Evolutionary conservation across 2,888 invertebrate genomes (phyloP).

Genomic region (Panzeria rudis): DNA sequence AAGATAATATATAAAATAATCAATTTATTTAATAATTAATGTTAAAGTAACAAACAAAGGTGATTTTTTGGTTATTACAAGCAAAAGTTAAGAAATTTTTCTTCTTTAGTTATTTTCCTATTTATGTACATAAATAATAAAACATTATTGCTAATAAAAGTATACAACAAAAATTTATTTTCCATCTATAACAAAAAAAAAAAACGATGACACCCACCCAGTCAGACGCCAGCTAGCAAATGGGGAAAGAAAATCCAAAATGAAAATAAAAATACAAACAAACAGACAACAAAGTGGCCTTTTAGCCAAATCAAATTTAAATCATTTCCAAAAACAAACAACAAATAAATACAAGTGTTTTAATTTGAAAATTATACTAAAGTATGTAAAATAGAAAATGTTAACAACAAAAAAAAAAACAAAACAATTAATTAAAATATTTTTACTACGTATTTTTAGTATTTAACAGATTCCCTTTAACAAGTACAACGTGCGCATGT

Average conservation of each 20-base stretch:
- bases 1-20: not conserved
- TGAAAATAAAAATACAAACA: conserved; percentile 40
- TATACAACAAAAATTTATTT: conserved; percentile 39
- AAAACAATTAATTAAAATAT: conserved; percentile 11
- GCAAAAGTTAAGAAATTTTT: not conserved
- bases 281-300: conserved; percentile 15
- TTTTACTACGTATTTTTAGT: not conserved
- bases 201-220: conserved; percentile 66
- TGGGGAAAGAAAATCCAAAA: conserved; percentile 39
- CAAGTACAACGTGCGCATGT: conserved; percentile 70
- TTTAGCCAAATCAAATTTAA: conserved; percentile 35
- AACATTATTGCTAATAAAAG: conserved; percentile 14
- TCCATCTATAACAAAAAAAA: not conserved
- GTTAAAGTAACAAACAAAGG: not conserved
- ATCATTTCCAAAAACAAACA: conserved; percentile 23
- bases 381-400: not conserved
- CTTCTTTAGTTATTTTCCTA: not conserved
- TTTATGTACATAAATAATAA: conserved; percentile 1
- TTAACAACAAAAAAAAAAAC: not conserved
- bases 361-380: conserved; percentile 18
- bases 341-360: conserved; percentile 1
- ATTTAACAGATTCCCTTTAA: conserved; percentile 26
- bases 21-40: not conserved
- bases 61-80: not conserved
- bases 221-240: conserved; percentile 64